phyloP scores from a whole-genome alignment of 2,888 invertebrate genomes.

The Argyresthia albistria region DNA sequence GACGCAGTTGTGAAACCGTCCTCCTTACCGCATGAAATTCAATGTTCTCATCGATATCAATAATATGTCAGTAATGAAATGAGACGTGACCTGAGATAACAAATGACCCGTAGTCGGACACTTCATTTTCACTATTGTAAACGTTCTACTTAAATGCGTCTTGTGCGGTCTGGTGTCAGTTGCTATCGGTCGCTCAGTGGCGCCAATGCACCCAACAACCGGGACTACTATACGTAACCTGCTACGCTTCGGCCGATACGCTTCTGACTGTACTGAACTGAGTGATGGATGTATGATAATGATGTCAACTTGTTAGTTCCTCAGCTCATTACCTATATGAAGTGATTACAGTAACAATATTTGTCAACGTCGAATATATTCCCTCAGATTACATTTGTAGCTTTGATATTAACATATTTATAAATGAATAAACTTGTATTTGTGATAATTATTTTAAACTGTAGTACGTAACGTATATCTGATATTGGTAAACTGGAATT shows the following conservation, averaged over 20 bases:
- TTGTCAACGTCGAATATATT: too few relatives aligned
- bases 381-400: too few relatives aligned
- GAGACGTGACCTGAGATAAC: slow-evolving; percentile 59
- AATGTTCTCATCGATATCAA: slow-evolving; percentile 58
- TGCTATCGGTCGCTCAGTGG: slow-evolving; percentile 3
- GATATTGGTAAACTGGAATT: too few relatives aligned
- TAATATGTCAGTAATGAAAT: slow-evolving; percentile 66
- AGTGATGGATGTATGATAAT: neutral
- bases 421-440: too few relatives aligned
- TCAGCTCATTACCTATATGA: neutral
- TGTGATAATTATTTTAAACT: too few relatives aligned
- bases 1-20: too few relatives aligned
- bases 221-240: slow-evolving; percentile 22
- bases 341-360: too few relatives aligned
- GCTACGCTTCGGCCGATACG: slow-evolving; percentile 19
- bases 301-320: neutral
- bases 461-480: too few relatives aligned
- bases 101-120: slow-evolving; percentile 51
- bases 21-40: slow-evolving; percentile 33
- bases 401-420: too few relatives aligned
- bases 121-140: slow-evolving; percentile 67
- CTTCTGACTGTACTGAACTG: neutral
- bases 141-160: slow-evolving; percentile 52
- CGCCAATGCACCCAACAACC: slow-evolving; percentile 28
- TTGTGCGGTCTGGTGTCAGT: slow-evolving; percentile 46